Percentiles rank a stretch among this genome's conserved stretches.
phyloP scores from a whole-genome alignment of 2,113 vertebrate species.

The Brachypodius melanocephalos region DNA sequence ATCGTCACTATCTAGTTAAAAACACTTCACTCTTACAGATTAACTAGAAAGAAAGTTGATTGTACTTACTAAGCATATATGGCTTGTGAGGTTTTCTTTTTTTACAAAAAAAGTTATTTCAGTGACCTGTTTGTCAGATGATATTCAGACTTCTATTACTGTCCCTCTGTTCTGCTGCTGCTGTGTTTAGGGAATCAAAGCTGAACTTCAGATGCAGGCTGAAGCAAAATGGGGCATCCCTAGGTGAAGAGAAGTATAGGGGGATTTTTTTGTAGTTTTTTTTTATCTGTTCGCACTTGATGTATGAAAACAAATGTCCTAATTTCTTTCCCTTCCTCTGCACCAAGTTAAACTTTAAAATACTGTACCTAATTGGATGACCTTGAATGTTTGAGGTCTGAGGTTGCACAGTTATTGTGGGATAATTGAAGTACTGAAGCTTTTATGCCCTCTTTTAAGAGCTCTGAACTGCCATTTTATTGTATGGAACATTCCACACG shows the following conservation, averaged over 20 bases:
- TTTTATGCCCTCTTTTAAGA: slow-evolving; percentile 38
- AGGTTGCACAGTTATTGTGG: slow-evolving; percentile 49
- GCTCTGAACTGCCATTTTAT: slow-evolving; percentile 35
- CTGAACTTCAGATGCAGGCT: slow-evolving; percentile 13
- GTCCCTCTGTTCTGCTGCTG: not conserved
- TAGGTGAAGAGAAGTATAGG: slow-evolving; percentile 25
- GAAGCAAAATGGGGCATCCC: slow-evolving; percentile 32
- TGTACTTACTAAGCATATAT: not conserved
- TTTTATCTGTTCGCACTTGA: not conserved
- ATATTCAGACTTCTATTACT: not conserved
- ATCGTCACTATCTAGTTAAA: not conserved
- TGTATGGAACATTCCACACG: slow-evolving; percentile 34
- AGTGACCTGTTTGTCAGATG: not conserved
- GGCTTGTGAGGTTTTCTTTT: not conserved
- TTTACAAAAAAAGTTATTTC: not conserved
- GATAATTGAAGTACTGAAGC: slow-evolving; percentile 51
- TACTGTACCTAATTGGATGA: slow-evolving; percentile 53
- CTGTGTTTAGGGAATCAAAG: slow-evolving; percentile 41
- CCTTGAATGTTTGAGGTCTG: slow-evolving; percentile 56
- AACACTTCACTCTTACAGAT: not conserved
- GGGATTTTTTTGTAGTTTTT: slow-evolving; percentile 44
- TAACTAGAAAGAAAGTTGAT: not conserved
- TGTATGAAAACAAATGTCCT: slow-evolving; percentile 61
- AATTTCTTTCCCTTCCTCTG: slow-evolving; percentile 49
- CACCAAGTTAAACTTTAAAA: slow-evolving; percentile 56